Evolutionary conservation across 2,113 vertebrate genomes (phyloP), one percentile per base, ranked within the genome.

Genomic region (Eulacestoma nigropectus): DNA sequence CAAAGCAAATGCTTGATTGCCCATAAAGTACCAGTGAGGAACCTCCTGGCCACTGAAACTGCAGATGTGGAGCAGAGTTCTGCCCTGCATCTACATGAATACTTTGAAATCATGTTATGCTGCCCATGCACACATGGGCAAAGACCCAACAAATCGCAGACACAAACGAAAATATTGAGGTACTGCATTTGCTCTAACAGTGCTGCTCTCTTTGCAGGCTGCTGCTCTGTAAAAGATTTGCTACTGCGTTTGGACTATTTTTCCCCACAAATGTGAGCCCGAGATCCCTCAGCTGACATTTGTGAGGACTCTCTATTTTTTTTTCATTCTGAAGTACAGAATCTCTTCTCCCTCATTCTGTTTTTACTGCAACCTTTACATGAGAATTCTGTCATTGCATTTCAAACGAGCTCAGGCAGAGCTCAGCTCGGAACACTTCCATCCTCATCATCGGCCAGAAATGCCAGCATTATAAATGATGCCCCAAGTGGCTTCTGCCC

Each of bases 401-500:
- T 96, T 95, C 89, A 94, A 87, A 90, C 13, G 15, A 88, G 57
- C 67, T 82, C 20, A 59, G 90, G 63, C 32, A 73, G 60, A 37
- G 77, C 91, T 60, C 25, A 79, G 41, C 93, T 93, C 49, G 4
- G 35, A 68, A 59, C 9, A 11, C 41, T 82, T 86, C 89, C 81
- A 52, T 76, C 63, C 56, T 73, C 60, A 55, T 74, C 72, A 37
- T 88, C n/a, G 30, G 88, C 95, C 65, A 93, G 83, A 92, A 94
- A 97, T 97, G 84, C 93, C 87, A 94, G 64, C n/a, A 19, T 55
- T 84, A 70, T 35, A 81, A 93, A 73, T 78, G 22, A 29, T 96
- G 85, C 88, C 94, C 95, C 92, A 57, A 95, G 94, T 77, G 96
- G 73, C 89, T 97, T 78, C 96, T 89, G 59, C 73, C 90, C 92